Evolutionary conservation across 1,140 invertebrate genomes (phyloP), one percentile per base, ranked within the genome.

Genomic region (Drosophila erecta): DNA sequence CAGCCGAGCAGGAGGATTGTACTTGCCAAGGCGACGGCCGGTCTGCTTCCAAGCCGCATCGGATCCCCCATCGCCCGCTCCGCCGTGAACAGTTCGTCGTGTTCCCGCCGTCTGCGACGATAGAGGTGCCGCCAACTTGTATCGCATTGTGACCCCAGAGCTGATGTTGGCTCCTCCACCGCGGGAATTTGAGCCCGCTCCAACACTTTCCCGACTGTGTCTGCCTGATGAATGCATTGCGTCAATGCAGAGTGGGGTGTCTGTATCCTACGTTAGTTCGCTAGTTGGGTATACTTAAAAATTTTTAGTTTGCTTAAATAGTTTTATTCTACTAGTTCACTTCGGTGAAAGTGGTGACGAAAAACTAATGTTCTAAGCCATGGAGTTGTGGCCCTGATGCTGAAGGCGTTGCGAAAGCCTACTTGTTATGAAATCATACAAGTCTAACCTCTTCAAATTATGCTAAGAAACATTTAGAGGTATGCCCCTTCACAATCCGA

Each of bases 51-150:
- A 72, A 24, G 58, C 56, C 20, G 41, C 56, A 69, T 60, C 77
- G 61, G 53, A 35, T 75, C 79, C 83, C 57, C 76, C 84, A 90
- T 80, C 84, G 55, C 76, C 85, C 66, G 73, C 76, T 54, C 79
- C 79, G 51, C 71, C 79, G 55, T 65, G 60, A 77, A 77, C 57
- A 37, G 54, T 7, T 24, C 43, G 61, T n/a, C 74, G 65, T 55
- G 79, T 61, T 69, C 61, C 81, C 65, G 64, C 43, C 49, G 30
- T 60, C 55, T 75, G 74, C 66, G 78, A 53, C 71, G 81, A 75
- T 66, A 60, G 76, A 62, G 84, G 64, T 37, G 51, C 47, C 67
- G 72, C 64, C 43, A 70, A 64, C 49, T 58, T 73, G 38, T 46
- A 24, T 7, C 64, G 59, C 27, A 53, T 17, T 53, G 64, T 43